Evolutionary conservation across 2,797 vertebrate species (phyloP).

Genomic region (Pseudochromis fuscus): DNA sequence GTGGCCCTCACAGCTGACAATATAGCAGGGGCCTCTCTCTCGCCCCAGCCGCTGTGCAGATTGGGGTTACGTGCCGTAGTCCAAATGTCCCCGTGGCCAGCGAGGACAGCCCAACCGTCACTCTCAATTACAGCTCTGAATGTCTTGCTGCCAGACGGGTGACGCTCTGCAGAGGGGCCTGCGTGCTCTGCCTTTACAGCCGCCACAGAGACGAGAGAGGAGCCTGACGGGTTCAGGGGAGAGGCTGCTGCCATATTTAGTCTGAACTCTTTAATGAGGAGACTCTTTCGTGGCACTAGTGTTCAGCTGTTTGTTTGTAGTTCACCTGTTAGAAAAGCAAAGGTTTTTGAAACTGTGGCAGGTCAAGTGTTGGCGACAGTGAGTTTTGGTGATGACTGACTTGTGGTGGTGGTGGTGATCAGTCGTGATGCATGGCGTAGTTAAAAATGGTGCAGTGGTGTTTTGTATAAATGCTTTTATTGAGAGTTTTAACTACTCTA

Average conservation of each 20-base stretch:
- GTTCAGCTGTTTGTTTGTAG: constrained; percentile 44
- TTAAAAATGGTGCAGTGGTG: background rate
- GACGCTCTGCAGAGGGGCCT: constrained; percentile 68
- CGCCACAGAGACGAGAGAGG: constrained; percentile 32
- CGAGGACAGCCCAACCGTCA: constrained; percentile 80
- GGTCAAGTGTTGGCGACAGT: background rate
- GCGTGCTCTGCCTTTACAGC: constrained; percentile 58
- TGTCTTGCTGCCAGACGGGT: constrained; percentile 68
- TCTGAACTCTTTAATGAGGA: constrained; percentile 63
- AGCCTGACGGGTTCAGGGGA: constrained; percentile 35
- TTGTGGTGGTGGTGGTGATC: constrained; percentile 50
- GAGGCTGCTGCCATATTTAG: constrained; percentile 51
- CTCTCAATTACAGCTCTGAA: constrained; percentile 85
- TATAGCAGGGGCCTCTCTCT: constrained; percentile 70
- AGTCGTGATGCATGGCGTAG: background rate
- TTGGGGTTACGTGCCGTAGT: constrained; percentile 76
- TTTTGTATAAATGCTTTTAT: background rate
- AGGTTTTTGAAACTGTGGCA: background rate
- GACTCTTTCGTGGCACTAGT: constrained; percentile 15
- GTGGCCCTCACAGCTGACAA: constrained; percentile 77
- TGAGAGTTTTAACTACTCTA: background rate
- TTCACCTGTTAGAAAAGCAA: constrained; percentile 14
- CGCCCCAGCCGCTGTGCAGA: constrained; percentile 70
- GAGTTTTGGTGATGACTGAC: constrained; percentile 37
- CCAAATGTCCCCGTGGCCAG: constrained; percentile 71